Percentiles rank a stretch among this genome's conserved stretches.
Evolutionary conservation across 2,797 vertebrate species (phyloP).

Genomic region (Siniperca scherzeri): DNA sequence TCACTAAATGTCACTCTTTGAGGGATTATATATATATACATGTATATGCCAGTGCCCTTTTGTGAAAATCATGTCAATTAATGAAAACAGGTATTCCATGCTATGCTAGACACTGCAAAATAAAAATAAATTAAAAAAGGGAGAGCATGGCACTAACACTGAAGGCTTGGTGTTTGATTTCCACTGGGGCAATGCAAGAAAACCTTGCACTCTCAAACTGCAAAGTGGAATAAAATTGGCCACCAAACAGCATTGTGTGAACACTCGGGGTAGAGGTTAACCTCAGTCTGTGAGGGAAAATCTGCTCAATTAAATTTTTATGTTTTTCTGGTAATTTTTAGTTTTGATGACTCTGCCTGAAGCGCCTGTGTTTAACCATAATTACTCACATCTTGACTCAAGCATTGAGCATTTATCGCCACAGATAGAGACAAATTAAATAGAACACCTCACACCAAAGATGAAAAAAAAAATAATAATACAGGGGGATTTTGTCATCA

Average conservation of each 20-base stretch:
- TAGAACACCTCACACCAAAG: constrained; percentile 14
- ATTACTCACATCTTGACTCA: constrained; percentile 40
- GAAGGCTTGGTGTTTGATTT: background rate
- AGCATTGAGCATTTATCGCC: background rate
- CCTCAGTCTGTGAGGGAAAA: constrained; percentile 44
- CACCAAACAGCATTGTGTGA: constrained; percentile 9
- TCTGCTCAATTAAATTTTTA: constrained; percentile 20
- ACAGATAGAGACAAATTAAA: constrained; percentile 35
- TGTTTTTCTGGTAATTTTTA: constrained; percentile 37
- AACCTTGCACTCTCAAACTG: background rate
- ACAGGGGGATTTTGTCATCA: constrained; percentile 13
- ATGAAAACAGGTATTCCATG: constrained; percentile 11
- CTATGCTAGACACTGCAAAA: background rate
- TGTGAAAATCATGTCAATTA: constrained; percentile 10
- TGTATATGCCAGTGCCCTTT: background rate
- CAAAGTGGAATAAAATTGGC: background rate
- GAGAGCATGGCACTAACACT: background rate
- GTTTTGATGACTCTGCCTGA: constrained; percentile 41
- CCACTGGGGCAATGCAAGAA: background rate
- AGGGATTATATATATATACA: background rate
- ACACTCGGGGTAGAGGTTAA: constrained; percentile 29
- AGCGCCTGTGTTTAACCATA: constrained; percentile 20
- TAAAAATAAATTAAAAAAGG: background rate
- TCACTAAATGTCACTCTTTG: constrained; percentile 31
- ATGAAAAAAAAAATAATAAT: background rate